Conservation (phyloP, 2,797 vertebrate species). For the Telmatherina bonti region DNA sequence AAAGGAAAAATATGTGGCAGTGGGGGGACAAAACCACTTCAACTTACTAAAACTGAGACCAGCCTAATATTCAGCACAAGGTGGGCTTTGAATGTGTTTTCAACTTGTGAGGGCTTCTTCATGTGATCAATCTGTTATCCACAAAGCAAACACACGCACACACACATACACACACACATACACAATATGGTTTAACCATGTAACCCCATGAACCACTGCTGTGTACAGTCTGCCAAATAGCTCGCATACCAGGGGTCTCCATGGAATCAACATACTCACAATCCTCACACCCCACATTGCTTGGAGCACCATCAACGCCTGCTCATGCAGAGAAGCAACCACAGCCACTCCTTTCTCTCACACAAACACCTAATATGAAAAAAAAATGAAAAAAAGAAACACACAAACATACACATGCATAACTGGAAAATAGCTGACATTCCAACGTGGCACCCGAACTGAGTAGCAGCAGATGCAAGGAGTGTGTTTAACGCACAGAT, state of each 20-base stretch:
- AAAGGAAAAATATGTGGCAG: too few species aligned
- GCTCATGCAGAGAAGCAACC: constrained; percentile 39
- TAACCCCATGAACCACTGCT: constrained; percentile 42
- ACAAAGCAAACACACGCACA: constrained; percentile 11
- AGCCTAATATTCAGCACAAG: constrained; percentile 47
- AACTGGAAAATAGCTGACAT: constrained; percentile 80
- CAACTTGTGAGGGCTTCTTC: constrained; percentile 55
- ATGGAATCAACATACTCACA: constrained; percentile 62
- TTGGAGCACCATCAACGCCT: constrained; percentile 55
- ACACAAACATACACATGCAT: constrained; percentile 45
- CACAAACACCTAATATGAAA: constrained; percentile 32
- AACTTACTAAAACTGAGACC: not conserved
- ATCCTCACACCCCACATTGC: constrained; percentile 49
- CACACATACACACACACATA: constrained; percentile 25
- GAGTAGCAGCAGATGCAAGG: constrained; percentile 74
- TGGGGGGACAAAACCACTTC: too few species aligned
- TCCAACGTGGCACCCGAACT: constrained; percentile 74
- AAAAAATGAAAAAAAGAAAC: not conserved
- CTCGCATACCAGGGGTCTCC: constrained; percentile 72
- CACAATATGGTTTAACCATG: constrained; percentile 47
- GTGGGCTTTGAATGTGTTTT: constrained; percentile 37
- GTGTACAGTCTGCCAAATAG: constrained; percentile 65
- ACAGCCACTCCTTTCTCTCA: constrained; percentile 31
- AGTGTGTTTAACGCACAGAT: constrained; percentile 68
- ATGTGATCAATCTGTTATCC: constrained; percentile 61